A percentile compares a stretch with the other conserved stretches of the same genome.
Conservation (phyloP, 2,888 invertebrate species). For the Parnassius mnemosyne region DNA sequence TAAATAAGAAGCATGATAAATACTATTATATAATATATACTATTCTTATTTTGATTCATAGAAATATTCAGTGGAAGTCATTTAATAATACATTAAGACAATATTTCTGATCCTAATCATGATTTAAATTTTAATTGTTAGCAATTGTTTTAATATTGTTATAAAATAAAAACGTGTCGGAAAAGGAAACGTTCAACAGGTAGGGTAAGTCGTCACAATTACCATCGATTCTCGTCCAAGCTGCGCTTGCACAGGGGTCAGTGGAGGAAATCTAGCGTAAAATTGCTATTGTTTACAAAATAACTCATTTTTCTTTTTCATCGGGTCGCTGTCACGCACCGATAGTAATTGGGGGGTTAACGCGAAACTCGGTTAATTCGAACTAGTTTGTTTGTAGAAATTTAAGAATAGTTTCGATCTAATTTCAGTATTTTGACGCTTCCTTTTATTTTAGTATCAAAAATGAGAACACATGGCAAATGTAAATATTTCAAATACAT, state of each 20-base stretch:
- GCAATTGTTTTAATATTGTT: no score
- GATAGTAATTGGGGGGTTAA: slow-evolving; percentile 33
- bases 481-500: no score
- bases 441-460: no score
- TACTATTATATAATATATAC: no score
- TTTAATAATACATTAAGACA: no score
- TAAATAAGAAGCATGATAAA: no score
- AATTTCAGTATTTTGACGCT: no score
- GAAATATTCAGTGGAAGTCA: no score
- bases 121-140: no score
- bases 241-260: slow-evolving; percentile 58
- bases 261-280: slow-evolving; percentile 62
- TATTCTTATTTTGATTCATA: no score
- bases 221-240: slow-evolving; percentile 30
- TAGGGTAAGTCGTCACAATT: slow-evolving; percentile 47
- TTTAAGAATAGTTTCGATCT: not conserved
- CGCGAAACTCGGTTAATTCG: slow-evolving; percentile 21
- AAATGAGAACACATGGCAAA: no score
- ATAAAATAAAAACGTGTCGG: not conserved
- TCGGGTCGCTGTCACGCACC: slow-evolving; percentile 32
- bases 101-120: no score
- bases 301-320: slow-evolving; percentile 45
- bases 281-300: slow-evolving; percentile 76
- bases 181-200: slow-evolving; percentile 11
- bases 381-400: slow-evolving; percentile 5